Percentiles rank a stretch among this genome's conserved stretches.
These are phyloP conservation scores for Scopus umbretta DNA, from an alignment of 2,113 vertebrate species.

Conservation along the genomic window DNA sequence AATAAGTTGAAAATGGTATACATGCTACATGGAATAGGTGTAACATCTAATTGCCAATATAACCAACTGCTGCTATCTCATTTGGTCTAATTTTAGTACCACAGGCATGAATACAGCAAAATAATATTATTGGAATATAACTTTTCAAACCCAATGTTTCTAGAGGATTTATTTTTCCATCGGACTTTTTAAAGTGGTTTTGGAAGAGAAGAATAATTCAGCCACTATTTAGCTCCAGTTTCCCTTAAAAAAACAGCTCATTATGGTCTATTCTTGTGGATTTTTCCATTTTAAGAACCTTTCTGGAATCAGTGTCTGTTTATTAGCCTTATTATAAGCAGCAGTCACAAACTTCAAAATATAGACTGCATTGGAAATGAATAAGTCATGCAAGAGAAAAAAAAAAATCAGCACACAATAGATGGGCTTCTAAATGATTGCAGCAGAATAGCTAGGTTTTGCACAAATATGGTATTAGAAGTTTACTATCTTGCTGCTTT, in stretches of 20 bases:
- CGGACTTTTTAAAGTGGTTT: neutral
- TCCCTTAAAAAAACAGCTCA: neutral
- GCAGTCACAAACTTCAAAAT: neutral
- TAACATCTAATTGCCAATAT: too few relatives aligned
- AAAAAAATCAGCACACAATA: neutral
- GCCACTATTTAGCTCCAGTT: neutral
- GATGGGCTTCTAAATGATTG: neutral
- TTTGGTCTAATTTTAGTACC: too few relatives aligned
- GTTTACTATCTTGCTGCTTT: neutral
- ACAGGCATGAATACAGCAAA: too few relatives aligned
- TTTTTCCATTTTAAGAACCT: neutral
- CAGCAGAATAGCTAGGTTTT: neutral
- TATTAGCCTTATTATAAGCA: neutral
- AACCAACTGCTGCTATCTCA: too few relatives aligned
- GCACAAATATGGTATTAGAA: neutral
- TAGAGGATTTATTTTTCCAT: neutral
- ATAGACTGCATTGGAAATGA: neutral
- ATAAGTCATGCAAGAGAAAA: neutral
- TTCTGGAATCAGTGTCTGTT: neutral
- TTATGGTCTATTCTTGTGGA: neutral
- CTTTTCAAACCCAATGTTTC: neutral
- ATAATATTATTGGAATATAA: too few relatives aligned
- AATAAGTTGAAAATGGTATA: too few relatives aligned
- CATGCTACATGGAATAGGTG: too few relatives aligned
- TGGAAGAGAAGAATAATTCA: neutral